Conservation (phyloP, 2,797 vertebrate genomes). For the Novumbra hubbsi region DNA sequence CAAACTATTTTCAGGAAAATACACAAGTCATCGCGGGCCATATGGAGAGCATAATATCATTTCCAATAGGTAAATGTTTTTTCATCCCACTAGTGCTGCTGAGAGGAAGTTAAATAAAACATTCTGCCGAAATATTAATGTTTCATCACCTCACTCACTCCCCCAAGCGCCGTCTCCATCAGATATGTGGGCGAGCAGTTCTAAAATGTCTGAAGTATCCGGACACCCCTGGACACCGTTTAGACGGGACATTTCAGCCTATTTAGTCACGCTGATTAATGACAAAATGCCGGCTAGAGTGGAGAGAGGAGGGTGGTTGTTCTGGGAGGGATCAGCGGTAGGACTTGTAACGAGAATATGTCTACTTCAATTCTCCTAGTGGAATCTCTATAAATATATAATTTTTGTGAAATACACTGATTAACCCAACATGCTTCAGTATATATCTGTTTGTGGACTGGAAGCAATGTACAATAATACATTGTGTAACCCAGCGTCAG, state of each 20-base stretch:
- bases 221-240: conserved; percentile 22
- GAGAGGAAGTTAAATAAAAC: conserved; percentile 51
- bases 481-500: background rate
- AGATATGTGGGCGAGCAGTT: conserved; percentile 16
- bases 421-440: background rate
- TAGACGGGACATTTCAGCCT: conserved; percentile 16
- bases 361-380: background rate
- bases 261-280: conserved; percentile 37
- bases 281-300: conserved; percentile 16
- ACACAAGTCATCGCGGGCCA: conserved; percentile 38
- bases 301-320: conserved; percentile 8
- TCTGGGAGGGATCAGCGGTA: background rate
- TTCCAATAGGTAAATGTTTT: conserved; percentile 46
- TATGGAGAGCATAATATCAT: conserved; percentile 38
- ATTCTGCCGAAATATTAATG: conserved; percentile 46
- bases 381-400: background rate
- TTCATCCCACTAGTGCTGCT: conserved; percentile 38
- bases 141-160: conserved; percentile 25
- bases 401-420: background rate
- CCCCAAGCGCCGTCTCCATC: conserved; percentile 21
- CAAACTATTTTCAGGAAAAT: conserved; percentile 27
- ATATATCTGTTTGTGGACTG: background rate
- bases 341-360: background rate
- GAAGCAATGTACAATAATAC: background rate
- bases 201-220: conserved; percentile 30